Percentiles rank a stretch among this genome's conserved stretches.
These are phyloP conservation scores for Drosophila serrata DNA, from an alignment of 1,140 invertebrate species.

Conservation along the genomic window DNA sequence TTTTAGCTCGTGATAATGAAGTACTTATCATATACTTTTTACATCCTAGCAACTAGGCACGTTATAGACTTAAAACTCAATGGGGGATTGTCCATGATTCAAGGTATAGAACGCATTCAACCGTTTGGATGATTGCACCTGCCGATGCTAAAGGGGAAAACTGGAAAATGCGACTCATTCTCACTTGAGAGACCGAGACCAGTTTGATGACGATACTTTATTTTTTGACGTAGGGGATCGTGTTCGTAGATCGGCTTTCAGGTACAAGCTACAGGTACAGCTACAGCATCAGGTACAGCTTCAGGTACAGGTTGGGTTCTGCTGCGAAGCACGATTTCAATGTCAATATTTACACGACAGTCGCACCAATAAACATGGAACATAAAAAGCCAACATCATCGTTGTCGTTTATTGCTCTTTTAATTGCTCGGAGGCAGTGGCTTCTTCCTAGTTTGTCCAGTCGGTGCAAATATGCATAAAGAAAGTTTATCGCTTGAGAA, in stretches of 20 bases:
- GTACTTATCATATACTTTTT: slow-evolving; percentile 1
- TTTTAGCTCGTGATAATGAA: background rate
- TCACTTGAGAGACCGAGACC: slow-evolving; percentile 41
- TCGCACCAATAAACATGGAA: slow-evolving; percentile 53
- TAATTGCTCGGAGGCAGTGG: slow-evolving; percentile 22
- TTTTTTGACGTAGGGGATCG: slow-evolving; percentile 48
- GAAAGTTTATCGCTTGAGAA: slow-evolving; percentile 43
- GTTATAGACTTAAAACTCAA: background rate
- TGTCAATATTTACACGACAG: slow-evolving; percentile 76
- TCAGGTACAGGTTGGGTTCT: slow-evolving; percentile 16
- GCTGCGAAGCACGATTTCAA: slow-evolving; percentile 58
- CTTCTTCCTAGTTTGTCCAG: slow-evolving; percentile 45
- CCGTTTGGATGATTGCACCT: slow-evolving; percentile 55
- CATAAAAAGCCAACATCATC: slow-evolving; percentile 44
- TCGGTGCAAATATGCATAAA: slow-evolving; percentile 41
- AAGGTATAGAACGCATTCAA: slow-evolving; percentile 29
- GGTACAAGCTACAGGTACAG: slow-evolving; percentile 24
- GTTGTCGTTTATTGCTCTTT: slow-evolving; percentile 34
- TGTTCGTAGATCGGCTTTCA: slow-evolving; percentile 33
- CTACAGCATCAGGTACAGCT: slow-evolving; percentile 29
- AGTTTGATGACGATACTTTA: slow-evolving; percentile 40
- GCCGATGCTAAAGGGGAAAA: slow-evolving; percentile 39
- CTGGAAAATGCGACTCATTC: slow-evolving; percentile 61
- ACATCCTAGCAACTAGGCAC: background rate
- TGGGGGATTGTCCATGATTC: slow-evolving; percentile 43